Evolutionary conservation across 2,888 invertebrate species (phyloP).

Genomic region (Lasioglossum malachurum): DNA sequence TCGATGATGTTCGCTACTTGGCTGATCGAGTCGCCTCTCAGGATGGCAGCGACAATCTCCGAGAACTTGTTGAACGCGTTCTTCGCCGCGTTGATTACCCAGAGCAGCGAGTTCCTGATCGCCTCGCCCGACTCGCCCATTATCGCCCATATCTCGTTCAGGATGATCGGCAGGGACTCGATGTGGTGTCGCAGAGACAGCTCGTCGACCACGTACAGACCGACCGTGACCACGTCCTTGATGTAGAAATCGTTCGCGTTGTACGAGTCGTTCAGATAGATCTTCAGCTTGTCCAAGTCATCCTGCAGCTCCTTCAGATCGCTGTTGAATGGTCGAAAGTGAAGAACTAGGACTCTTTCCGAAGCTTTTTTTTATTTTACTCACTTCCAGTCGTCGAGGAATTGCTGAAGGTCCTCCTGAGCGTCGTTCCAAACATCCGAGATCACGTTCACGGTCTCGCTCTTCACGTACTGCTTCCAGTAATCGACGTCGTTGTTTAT

Average conservation of each 20-base stretch:
- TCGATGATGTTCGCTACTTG: slow-evolving; percentile 90
- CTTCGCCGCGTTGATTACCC: slow-evolving; percentile 91
- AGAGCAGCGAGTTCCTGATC: slow-evolving; percentile 90
- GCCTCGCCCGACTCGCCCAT: slow-evolving; percentile 94
- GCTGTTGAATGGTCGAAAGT: slow-evolving; percentile 77
- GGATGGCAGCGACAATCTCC: slow-evolving; percentile 89
- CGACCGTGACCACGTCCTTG: slow-evolving; percentile 90
- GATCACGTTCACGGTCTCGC: slow-evolving; percentile 89
- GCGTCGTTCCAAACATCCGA: slow-evolving; percentile 91
- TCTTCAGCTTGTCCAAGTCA: slow-evolving; percentile 89
- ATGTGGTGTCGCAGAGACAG: slow-evolving; percentile 91
- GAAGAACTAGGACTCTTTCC: background rate
- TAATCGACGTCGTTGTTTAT: slow-evolving; percentile 86
- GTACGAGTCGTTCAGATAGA: slow-evolving; percentile 91
- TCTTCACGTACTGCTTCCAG: slow-evolving; percentile 89
- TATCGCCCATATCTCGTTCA: slow-evolving; percentile 93
- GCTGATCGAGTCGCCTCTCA: slow-evolving; percentile 92
- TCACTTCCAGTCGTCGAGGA: slow-evolving; percentile 90
- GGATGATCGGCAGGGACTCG: slow-evolving; percentile 91
- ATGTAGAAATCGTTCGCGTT: slow-evolving; percentile 94
- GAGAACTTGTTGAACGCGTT: slow-evolving; percentile 90
- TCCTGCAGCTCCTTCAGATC: slow-evolving; percentile 90
- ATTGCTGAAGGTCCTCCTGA: slow-evolving; percentile 89
- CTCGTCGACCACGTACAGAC: slow-evolving; percentile 90
- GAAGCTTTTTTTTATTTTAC: slow-evolving; percentile 49